Base-by-base conservation (phyloP, 2,888 invertebrate genomes). In the Rhamphomyia laevipes region DNA sequence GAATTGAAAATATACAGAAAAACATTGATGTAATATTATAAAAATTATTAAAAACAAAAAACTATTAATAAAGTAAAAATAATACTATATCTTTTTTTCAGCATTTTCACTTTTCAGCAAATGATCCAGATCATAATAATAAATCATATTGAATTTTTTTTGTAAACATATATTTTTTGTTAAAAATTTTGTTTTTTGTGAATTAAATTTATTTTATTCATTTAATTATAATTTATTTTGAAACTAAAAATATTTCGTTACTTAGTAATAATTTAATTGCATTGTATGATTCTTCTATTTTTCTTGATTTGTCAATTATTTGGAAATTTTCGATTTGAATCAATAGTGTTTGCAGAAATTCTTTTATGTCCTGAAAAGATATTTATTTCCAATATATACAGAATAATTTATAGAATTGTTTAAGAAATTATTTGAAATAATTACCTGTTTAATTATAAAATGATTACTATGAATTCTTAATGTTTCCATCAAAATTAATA, bases 1-100 rank as follows among this genome's bases (percentile, higher is more conserved):
- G 48, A 27, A 16, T 53, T 17, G 46, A 38, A 12, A 31, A 23
- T 12, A 51, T 53, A 17, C 49, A 51, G 17, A 53, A 50, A 42
- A 46, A 44, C 35, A 44, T 51, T 43, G 53, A 50, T 16, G 51
- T 50, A 47, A 27, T 21, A 6, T 45, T 48, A 16, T 17, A 45
- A n/a, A 18, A 13, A 18, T 38, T 18, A 18, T 11, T 16, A 10
- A 10, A 4, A 11, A 18, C 12, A 40, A 18, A 40, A 3, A 40
- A 18, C 4, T 40, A 15, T 3, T 17, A 38, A 16, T n/a, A 11
- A 13, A n/a, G 13, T 13, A 35, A 13, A 35, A 35, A n/a, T 5
- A 5, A 35, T 27, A 27, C n/a, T n/a, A n/a, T n/a, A n/a, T n/a
- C n/a, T n/a, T n/a, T n/a, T 27, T 27, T 27, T 27, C 9, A 27